phyloP scores from a whole-genome alignment of 2,797 vertebrate species.

The Cyprinella venusta region DNA sequence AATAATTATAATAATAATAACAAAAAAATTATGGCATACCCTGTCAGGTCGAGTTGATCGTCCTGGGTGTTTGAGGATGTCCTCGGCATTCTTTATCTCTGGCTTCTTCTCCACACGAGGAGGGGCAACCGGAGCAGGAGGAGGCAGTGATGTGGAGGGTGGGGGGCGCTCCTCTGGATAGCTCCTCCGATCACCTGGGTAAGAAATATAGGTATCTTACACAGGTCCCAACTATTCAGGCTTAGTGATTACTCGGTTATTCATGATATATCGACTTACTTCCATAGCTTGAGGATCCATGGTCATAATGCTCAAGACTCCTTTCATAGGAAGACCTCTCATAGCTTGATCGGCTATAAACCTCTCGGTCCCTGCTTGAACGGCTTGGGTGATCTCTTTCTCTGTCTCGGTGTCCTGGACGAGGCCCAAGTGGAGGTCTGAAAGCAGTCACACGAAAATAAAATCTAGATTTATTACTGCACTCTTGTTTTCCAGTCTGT shows the following conservation, averaged over 20 bases:
- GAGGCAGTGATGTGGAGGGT: constrained; percentile 75
- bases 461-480: not conserved
- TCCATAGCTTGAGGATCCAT: constrained; percentile 84
- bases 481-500: not conserved
- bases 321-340: constrained; percentile 88
- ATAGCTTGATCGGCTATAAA: constrained; percentile 84
- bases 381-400: constrained; percentile 87
- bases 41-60: constrained; percentile 90
- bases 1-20: not conserved
- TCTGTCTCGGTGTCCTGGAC: constrained; percentile 79
- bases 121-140: constrained; percentile 78
- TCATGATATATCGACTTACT: constrained; percentile 65
- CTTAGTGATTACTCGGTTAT: not conserved
- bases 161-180: constrained; percentile 89
- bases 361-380: constrained; percentile 82
- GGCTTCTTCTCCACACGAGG: constrained; percentile 93
- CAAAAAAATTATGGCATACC: constrained; percentile 70
- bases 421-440: constrained; percentile 78
- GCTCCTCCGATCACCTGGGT: constrained; percentile 87
- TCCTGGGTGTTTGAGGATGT: constrained; percentile 94
- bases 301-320: constrained; percentile 87
- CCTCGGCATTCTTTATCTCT: constrained; percentile 96
- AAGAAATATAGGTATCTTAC: constrained; percentile 38
- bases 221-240: constrained; percentile 1
- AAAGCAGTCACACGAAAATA: not conserved